Evolutionary conservation across 2,888 invertebrate species (phyloP).

Genomic region (Pyrochroa serraticornis): DNA sequence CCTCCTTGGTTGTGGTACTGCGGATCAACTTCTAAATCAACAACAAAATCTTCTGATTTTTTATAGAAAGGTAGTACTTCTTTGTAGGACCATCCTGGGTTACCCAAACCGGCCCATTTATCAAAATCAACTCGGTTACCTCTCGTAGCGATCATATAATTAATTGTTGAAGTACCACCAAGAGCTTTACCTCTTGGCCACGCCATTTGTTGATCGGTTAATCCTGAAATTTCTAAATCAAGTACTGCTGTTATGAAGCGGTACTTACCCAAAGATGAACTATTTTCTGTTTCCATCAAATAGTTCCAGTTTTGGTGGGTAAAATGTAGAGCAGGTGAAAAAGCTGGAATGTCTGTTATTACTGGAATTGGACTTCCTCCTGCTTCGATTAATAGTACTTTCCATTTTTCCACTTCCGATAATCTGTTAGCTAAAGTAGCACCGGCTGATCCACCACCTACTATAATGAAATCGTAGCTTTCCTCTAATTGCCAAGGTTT

Average conservation of each 20-base stretch:
- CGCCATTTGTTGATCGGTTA: no score
- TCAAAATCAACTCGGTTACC: background rate
- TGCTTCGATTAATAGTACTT: constrained; percentile 61
- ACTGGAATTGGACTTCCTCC: constrained; percentile 58
- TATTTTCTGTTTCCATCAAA: constrained; percentile 47
- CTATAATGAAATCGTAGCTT: constrained; percentile 58
- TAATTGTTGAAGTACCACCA: background rate
- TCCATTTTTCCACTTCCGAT: constrained; percentile 57
- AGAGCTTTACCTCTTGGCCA: background rate
- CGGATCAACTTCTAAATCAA: constrained; percentile 34
- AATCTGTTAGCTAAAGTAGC: constrained; percentile 61
- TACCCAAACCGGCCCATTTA: background rate
- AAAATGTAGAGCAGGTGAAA: constrained; percentile 52
- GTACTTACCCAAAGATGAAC: constrained; percentile 47
- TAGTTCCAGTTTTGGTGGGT: constrained; percentile 57
- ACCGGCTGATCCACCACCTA: constrained; percentile 62
- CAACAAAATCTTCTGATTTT: constrained; percentile 3
- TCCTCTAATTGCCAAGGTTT: no score
- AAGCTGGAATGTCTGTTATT: constrained; percentile 57
- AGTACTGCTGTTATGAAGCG: background rate
- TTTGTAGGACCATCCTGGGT: constrained; percentile 10
- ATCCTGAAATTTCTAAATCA: background rate
- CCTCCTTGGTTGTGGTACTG: constrained; percentile 55
- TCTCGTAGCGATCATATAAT: background rate
- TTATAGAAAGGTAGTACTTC: constrained; percentile 2